Percentiles rank a stretch among this genome's conserved stretches.
These are phyloP conservation scores for Agonopterix heracliana DNA, from an alignment of 2,888 invertebrate species.

Conservation along the genomic window DNA sequence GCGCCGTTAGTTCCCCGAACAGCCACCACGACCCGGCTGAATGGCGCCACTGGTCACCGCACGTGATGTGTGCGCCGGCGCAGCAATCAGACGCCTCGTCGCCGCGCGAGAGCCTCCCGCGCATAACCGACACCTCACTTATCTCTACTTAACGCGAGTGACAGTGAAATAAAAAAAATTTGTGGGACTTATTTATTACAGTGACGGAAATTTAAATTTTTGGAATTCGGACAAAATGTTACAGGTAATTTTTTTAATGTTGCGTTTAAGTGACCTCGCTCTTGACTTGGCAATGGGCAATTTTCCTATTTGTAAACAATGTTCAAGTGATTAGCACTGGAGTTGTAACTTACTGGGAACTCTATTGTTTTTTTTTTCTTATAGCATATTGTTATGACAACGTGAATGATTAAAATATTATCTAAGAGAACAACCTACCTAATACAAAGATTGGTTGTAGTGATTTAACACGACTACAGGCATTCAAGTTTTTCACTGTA, in stretches of 20 bases:
- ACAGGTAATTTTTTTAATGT: conserved; percentile 33
- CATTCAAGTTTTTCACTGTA: too few species aligned
- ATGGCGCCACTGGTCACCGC: conserved; percentile 53
- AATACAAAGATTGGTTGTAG: too few species aligned
- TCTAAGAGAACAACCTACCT: too few species aligned
- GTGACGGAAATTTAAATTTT: conserved; percentile 5
- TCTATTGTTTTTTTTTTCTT: conserved; percentile 8
- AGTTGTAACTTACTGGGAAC: conserved; percentile 22
- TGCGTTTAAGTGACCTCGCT: conserved; percentile 20
- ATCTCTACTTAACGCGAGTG: conserved; percentile 53
- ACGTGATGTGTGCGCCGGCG: conserved; percentile 67
- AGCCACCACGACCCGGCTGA: conserved; percentile 42
- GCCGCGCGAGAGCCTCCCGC: conserved; percentile 68
- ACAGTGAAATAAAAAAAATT: conserved; percentile 30
- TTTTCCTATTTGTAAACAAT: conserved; percentile 36
- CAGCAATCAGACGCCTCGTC: conserved; percentile 55
- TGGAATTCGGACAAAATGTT: conserved; percentile 26
- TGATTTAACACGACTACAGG: too few species aligned
- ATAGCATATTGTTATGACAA: conserved; percentile 4
- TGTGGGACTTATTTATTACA: conserved; percentile 9
- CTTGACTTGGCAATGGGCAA: conserved; percentile 21
- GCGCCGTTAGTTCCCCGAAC: conserved; percentile 49
- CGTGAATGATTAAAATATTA: background rate
- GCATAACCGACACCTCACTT: conserved; percentile 38
- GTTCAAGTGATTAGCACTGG: conserved; percentile 29